These are phyloP conservation scores for Bombus haemorrhoidalis DNA, from an alignment of 1,140 invertebrate species.

Conservation along the genomic window DNA sequence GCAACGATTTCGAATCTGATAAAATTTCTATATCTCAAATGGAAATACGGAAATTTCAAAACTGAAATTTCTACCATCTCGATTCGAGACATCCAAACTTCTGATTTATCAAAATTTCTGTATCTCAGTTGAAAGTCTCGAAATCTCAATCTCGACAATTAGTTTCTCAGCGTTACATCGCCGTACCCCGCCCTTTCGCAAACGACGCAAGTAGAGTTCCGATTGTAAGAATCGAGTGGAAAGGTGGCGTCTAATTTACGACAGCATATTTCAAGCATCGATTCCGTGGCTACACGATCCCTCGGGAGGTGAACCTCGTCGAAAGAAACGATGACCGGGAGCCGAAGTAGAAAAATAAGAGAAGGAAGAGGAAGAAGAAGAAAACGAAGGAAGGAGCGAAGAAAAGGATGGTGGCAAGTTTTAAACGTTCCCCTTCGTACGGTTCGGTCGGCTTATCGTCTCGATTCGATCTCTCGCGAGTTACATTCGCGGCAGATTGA, in stretches of 20 bases:
- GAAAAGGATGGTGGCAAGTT: not conserved
- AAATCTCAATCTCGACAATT: not conserved
- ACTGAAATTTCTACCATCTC: no score
- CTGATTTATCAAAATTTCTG: not conserved
- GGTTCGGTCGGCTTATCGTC: not conserved
- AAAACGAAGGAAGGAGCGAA: not conserved
- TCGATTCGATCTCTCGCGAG: slow-evolving; percentile 6
- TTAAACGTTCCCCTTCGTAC: not conserved
- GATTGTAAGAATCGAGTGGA: not conserved
- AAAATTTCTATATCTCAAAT: no score
- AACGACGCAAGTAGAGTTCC: not conserved
- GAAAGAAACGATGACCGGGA: not conserved
- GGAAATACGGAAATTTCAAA: no score
- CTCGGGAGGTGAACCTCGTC: not conserved
- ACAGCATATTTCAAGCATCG: slow-evolving; percentile 8
- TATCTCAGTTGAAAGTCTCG: fast-evolving
- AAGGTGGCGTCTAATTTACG: slow-evolving; percentile 11
- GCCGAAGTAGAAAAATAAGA: not conserved
- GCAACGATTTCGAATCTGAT: no score
- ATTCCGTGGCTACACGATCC: not conserved
- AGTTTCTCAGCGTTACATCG: not conserved
- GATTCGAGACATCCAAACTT: not conserved
- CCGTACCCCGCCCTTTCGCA: not conserved
- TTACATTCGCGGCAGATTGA: slow-evolving; percentile 20
- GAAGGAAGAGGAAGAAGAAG: not conserved